Evolutionary conservation across 2,888 invertebrate species (phyloP).

Genomic region (Amphipoea oculea): DNA sequence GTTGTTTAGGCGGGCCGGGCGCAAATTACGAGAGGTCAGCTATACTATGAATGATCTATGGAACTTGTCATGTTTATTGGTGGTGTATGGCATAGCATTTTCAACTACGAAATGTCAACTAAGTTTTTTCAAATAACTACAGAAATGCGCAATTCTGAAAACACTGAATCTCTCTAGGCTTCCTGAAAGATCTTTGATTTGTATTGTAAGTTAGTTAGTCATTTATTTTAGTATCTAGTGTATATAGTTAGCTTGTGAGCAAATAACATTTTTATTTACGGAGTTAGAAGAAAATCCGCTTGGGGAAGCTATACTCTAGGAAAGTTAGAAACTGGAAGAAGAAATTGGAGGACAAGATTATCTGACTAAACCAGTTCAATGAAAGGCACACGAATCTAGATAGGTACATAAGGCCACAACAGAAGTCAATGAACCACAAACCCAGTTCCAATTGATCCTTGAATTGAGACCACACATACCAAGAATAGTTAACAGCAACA

Average conservation of each 20-base stretch:
- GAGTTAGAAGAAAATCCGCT: no score
- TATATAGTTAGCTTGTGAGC: no score
- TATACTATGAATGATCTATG: conserved; percentile 63
- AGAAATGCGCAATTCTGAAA: neutral
- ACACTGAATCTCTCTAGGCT: neutral
- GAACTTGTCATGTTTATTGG: conserved; percentile 47
- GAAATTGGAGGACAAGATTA: neutral
- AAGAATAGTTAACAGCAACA: conserved; percentile 13
- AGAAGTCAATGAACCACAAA: conserved; percentile 20
- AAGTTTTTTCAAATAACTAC: neutral
- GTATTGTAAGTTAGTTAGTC: no score
- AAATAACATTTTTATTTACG: no score
- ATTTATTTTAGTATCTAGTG: no score
- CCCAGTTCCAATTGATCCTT: conserved; percentile 25
- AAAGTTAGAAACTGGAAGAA: neutral
- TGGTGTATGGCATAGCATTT: conserved; percentile 41
- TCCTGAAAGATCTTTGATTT: neutral
- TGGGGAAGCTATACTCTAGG: neutral
- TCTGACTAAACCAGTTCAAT: neutral
- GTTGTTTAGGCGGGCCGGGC: conserved; percentile 77
- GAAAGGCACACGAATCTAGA: neutral
- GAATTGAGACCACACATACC: conserved; percentile 5
- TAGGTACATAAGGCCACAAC: conserved; percentile 2
- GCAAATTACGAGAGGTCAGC: conserved; percentile 72
- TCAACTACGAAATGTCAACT: neutral